These are phyloP conservation scores for Thysanoteuthis rhombus DNA, from an alignment of 2,888 invertebrate species.

Conservation along the genomic window DNA sequence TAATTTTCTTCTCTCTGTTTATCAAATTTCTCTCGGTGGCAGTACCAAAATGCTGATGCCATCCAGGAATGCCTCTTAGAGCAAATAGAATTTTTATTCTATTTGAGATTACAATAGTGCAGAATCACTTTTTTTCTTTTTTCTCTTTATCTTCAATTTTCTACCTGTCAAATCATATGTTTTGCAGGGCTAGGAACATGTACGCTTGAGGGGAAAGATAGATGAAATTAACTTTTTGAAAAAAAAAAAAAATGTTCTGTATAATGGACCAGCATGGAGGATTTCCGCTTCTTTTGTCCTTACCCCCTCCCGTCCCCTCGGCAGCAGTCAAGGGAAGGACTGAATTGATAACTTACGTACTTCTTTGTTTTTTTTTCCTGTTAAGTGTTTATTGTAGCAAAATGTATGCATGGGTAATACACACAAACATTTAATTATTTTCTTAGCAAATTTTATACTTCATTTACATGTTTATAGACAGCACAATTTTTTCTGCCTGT, in stretches of 20 bases:
- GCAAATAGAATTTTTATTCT: neutral
- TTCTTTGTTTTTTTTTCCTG: neutral
- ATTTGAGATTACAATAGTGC: neutral
- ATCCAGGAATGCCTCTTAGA: neutral
- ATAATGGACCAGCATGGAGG: too few relatives aligned
- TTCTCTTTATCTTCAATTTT: too few relatives aligned
- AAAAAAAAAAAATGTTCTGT: too few relatives aligned
- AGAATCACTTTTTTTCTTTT: too few relatives aligned
- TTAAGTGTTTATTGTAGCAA: neutral
- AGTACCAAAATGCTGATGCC: neutral
- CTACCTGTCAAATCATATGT: neutral
- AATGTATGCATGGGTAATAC: too few relatives aligned
- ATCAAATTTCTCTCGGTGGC: neutral
- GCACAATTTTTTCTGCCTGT: too few relatives aligned
- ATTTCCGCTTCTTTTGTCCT: too few relatives aligned
- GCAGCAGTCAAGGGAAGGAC: too few relatives aligned
- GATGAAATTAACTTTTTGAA: neutral
- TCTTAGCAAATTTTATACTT: neutral
- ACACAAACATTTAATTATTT: neutral
- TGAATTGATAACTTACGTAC: too few relatives aligned
- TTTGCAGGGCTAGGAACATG: neutral
- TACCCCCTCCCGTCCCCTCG: too few relatives aligned
- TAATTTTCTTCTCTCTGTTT: neutral
- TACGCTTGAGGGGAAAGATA: neutral
- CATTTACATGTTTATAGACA: neutral